These are phyloP conservation scores for Myotis findleyi DNA, from an alignment of 2,797 vertebrate species.

Conservation along the genomic window DNA sequence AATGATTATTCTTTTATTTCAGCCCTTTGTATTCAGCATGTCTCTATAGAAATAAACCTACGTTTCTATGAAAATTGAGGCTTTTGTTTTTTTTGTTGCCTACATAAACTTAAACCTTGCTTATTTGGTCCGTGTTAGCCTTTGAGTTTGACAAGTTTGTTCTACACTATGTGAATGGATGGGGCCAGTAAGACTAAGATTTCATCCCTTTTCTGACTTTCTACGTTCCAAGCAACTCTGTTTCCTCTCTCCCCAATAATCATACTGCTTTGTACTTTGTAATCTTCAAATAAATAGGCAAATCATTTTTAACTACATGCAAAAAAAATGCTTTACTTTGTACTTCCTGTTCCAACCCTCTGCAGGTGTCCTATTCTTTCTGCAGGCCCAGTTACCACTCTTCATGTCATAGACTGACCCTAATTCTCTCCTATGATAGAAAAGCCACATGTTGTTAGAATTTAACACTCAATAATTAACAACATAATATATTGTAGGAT, in stretches of 20 bases:
- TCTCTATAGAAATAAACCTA: too few relatives aligned
- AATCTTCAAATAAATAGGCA: background rate
- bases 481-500: background rate
- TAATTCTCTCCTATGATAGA: background rate
- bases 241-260: background rate
- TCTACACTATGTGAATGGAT: background rate
- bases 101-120: too few relatives aligned
- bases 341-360: background rate
- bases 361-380: background rate
- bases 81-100: too few relatives aligned
- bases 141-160: background rate
- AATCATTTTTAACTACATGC: background rate
- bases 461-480: background rate
- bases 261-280: background rate
- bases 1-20: too few relatives aligned
- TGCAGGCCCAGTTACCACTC: background rate
- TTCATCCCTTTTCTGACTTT: background rate
- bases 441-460: background rate
- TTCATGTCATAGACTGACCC: background rate
- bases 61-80: too few relatives aligned
- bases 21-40: too few relatives aligned
- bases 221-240: background rate
- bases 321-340: slow-evolving; percentile 4
- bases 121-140: too few relatives aligned
- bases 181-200: background rate